Conservation (phyloP, 1,140 invertebrate genomes). For the Aplysia californica region DNA sequence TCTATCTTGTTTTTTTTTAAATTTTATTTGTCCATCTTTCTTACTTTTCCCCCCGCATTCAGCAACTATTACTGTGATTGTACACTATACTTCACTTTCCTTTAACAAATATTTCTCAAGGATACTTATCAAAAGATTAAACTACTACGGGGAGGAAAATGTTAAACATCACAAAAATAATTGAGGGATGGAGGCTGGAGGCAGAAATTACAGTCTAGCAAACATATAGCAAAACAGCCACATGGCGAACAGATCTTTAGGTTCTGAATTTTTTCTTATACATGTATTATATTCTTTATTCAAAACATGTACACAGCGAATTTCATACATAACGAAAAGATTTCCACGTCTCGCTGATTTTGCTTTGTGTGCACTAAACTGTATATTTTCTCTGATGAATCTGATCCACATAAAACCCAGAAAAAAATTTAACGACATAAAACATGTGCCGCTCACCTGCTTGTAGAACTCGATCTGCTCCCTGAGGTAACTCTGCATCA, state of each 20-base stretch:
- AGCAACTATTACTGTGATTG: neutral
- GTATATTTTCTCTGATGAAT: neutral
- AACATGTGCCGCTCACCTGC: slow-evolving; percentile 69
- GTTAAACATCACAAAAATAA: neutral
- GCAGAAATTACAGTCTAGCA: neutral
- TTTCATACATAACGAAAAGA: neutral
- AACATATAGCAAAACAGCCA: neutral
- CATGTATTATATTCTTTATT: too few relatives aligned
- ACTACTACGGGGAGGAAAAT: neutral
- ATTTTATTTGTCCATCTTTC: too few relatives aligned
- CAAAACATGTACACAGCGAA: neutral
- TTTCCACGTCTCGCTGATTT: neutral
- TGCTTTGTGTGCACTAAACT: neutral
- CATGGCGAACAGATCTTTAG: neutral
- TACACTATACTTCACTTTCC: neutral
- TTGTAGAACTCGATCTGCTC: slow-evolving; percentile 95
- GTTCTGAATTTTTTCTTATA: too few relatives aligned
- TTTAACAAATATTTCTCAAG: neutral
- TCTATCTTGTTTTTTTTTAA: neutral
- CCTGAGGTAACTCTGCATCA: slow-evolving; percentile 86
- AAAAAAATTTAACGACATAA: neutral
- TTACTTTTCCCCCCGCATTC: too few relatives aligned
- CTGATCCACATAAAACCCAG: neutral
- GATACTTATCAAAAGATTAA: slow-evolving; percentile 3
- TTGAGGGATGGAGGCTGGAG: neutral